Evolutionary conservation across 2,797 vertebrate species (phyloP).

Genomic region (Sardinella longiceps): DNA sequence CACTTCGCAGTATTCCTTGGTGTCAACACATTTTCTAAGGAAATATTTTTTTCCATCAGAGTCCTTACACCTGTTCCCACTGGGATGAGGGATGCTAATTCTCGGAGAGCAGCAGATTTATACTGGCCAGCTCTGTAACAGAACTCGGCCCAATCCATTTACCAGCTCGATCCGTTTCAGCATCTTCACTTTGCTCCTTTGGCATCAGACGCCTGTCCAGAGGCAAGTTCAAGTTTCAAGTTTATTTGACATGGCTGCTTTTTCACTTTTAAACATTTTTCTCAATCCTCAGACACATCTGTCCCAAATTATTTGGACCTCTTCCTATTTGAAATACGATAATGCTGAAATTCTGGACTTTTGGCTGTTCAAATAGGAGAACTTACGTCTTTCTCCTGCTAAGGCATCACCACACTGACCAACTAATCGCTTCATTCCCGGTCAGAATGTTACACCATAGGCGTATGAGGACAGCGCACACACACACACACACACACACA

Average conservation of each 20-base stretch:
- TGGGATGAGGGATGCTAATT: not conserved
- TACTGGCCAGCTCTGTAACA: not conserved
- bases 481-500: not conserved
- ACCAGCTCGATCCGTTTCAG: too few relatives aligned
- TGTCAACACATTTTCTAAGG: not conserved
- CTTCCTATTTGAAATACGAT: not conserved
- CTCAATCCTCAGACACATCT: too few relatives aligned
- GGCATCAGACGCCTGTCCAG: too few relatives aligned
- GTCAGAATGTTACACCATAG: not conserved
- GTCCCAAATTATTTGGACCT: too few relatives aligned
- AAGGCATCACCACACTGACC: not conserved
- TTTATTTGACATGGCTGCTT: not conserved
- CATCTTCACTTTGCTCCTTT: too few relatives aligned
- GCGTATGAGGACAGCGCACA: too few relatives aligned
- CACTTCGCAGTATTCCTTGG: not conserved
- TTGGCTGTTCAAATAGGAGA: too few relatives aligned
- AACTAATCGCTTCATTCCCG: not conserved
- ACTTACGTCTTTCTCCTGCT: not conserved
- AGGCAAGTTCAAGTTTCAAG: too few relatives aligned
- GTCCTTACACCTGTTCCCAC: not conserved
- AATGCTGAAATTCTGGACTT: not conserved
- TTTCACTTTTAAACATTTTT: too few relatives aligned
- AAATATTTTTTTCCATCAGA: not conserved
- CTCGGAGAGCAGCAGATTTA: too few relatives aligned
- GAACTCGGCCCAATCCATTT: too few relatives aligned